Evolutionary conservation across 2,888 invertebrate genomes (phyloP).

Genomic region (Melinopterus prodromus): DNA sequence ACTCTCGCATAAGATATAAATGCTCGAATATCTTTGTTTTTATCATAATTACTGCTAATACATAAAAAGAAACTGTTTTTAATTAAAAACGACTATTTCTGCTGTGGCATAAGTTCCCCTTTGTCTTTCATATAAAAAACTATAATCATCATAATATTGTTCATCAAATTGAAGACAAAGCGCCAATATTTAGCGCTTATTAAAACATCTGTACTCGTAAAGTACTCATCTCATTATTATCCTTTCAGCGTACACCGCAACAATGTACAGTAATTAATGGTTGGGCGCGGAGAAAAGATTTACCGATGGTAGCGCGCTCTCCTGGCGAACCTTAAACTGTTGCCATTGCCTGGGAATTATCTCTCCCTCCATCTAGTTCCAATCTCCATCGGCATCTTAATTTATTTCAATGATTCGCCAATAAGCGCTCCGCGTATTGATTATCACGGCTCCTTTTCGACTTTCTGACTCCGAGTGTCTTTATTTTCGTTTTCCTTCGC

Average conservation of each 20-base stretch:
- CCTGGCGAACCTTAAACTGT: neutral
- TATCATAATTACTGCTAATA: too few relatives aligned
- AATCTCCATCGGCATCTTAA: conserved; percentile 4
- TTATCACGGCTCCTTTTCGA: neutral
- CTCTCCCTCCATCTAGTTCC: neutral
- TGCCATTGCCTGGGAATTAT: neutral
- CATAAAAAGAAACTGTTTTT: too few relatives aligned
- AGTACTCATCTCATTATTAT: conserved; percentile 17
- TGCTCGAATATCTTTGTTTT: too few relatives aligned
- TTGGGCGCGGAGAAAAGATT: conserved; percentile 24
- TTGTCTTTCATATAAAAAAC: neutral
- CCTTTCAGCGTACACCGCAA: conserved; percentile 19
- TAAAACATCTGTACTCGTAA: neutral
- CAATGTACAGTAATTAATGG: conserved; percentile 28
- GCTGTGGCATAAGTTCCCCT: too few relatives aligned
- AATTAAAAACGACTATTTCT: too few relatives aligned
- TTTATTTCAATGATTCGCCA: conserved; percentile 4
- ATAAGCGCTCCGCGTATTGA: neutral
- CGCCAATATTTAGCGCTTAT: neutral
- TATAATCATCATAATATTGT: neutral
- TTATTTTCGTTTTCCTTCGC: neutral
- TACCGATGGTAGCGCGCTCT: conserved; percentile 20
- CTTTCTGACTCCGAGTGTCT: neutral
- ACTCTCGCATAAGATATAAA: too few relatives aligned
- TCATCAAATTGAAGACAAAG: neutral